A percentile compares a stretch with the other conserved stretches of the same genome.
Conservation (phyloP, 2,888 invertebrate genomes). For the Sarcophaga subvicina region DNA sequence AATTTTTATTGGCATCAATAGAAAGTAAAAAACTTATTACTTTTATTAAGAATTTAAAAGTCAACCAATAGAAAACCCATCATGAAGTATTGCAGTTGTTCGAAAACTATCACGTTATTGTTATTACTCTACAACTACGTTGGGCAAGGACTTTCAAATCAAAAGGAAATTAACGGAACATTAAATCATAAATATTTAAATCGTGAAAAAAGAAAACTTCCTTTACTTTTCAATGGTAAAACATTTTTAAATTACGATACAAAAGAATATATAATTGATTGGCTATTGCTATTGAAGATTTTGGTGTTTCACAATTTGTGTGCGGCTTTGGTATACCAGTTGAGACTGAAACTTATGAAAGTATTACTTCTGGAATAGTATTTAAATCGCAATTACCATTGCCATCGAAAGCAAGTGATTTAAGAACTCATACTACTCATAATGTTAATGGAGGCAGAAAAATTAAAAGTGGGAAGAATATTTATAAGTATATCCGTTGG, state of each 20-base stretch:
- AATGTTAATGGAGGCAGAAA: constrained; percentile 51
- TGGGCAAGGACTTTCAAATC: background rate
- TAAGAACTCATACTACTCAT: constrained; percentile 46
- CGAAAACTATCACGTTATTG: background rate
- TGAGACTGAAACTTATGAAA: constrained; percentile 44
- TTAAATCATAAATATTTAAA: background rate
- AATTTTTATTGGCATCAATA: background rate
- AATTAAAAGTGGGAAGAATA: background rate
- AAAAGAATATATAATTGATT: background rate
- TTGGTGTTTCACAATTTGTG: constrained; percentile 53
- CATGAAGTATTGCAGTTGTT: background rate
- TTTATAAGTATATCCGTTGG: constrained; percentile 32
- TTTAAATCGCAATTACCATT: constrained; percentile 55
- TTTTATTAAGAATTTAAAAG: background rate
- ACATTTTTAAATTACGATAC: background rate
- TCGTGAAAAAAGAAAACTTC: constrained; percentile 35
- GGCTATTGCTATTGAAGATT: constrained; percentile 14
- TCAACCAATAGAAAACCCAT: background rate
- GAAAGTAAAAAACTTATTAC: background rate
- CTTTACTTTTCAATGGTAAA: constrained; percentile 41
- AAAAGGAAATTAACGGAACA: background rate
- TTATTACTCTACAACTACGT: background rate
- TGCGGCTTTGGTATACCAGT: constrained; percentile 63
- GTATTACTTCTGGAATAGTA: constrained; percentile 57
- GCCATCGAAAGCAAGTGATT: constrained; percentile 32